These are phyloP conservation scores for Eurytoma adleriae DNA, from an alignment of 2,888 invertebrate genomes.

Conservation along the genomic window DNA sequence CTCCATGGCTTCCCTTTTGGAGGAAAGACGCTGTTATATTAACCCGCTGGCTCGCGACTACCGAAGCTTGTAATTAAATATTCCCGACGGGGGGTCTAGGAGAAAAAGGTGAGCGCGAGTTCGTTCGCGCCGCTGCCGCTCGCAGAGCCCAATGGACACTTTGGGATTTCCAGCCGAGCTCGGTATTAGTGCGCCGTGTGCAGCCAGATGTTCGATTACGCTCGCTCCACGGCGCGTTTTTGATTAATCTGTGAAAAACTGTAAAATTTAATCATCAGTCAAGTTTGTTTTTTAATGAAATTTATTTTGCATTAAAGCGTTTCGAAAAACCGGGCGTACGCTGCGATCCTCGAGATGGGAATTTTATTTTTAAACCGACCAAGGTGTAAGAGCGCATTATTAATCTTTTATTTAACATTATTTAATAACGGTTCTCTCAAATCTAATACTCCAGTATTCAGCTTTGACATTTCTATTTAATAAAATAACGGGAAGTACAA, in stretches of 20 bases:
- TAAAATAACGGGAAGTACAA: too few relatives aligned
- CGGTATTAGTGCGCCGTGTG: background rate
- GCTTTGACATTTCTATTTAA: too few relatives aligned
- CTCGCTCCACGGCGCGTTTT: slow-evolving; percentile 1
- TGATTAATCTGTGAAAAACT: background rate
- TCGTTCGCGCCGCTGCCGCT: background rate
- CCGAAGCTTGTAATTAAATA: slow-evolving; percentile 64
- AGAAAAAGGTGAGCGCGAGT: slow-evolving; percentile 9
- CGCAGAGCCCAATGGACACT: slow-evolving; percentile 31
- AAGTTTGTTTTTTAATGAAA: too few relatives aligned
- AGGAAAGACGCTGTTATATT: background rate
- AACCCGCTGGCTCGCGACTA: slow-evolving; percentile 50
- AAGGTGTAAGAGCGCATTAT: too few relatives aligned
- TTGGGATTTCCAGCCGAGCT: slow-evolving; percentile 12
- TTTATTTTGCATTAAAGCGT: too few relatives aligned
- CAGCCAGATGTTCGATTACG: slow-evolving; percentile 21
- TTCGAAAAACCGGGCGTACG: too few relatives aligned
- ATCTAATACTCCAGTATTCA: too few relatives aligned
- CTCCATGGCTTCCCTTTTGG: background rate
- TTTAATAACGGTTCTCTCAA: too few relatives aligned
- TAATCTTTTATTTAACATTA: too few relatives aligned
- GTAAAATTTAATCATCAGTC: too few relatives aligned
- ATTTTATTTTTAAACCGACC: too few relatives aligned
- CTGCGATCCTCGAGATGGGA: too few relatives aligned
- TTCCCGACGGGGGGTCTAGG: slow-evolving; percentile 55